Percentiles rank a stretch among this genome's conserved stretches.
These are phyloP conservation scores for Gymnodraco acuticeps DNA, from an alignment of 2,797 vertebrate species.

Conservation along the genomic window DNA sequence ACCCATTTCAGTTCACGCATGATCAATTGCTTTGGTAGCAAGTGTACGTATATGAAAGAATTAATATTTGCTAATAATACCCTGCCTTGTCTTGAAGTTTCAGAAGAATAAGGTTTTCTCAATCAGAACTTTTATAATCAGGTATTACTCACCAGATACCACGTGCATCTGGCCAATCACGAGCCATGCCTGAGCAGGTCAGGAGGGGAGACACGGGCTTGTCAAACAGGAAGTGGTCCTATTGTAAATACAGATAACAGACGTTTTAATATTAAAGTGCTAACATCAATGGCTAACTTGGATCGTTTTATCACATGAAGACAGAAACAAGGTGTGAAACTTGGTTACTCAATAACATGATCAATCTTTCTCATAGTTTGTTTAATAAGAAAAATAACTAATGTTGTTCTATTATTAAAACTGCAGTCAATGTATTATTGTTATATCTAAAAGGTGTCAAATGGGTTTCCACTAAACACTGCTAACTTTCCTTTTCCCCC, in stretches of 20 bases:
- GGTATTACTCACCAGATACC: slow-evolving; percentile 92
- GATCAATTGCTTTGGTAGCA: not conserved
- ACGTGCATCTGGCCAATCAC: slow-evolving; percentile 97
- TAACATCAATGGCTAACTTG: slow-evolving; percentile 13
- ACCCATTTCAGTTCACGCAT: not conserved
- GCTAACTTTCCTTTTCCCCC: not conserved
- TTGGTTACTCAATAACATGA: slow-evolving; percentile 23
- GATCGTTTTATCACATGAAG: not conserved
- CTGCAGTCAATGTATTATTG: not conserved
- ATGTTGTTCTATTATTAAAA: not conserved
- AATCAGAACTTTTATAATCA: not conserved
- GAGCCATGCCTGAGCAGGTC: slow-evolving; percentile 95
- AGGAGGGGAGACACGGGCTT: slow-evolving; percentile 96
- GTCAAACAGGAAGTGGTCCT: slow-evolving; percentile 98
- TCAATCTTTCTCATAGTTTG: slow-evolving; percentile 9
- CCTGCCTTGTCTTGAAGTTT: not conserved
- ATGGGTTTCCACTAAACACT: not conserved
- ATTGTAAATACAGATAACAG: slow-evolving; percentile 30
- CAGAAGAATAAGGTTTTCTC: not conserved
- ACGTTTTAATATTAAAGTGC: slow-evolving; percentile 1
- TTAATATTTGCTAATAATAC: too few species aligned
- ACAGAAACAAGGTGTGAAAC: not conserved
- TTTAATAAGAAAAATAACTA: not conserved
- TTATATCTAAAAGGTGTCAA: not conserved
- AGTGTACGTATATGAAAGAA: not conserved